phyloP scores from a whole-genome alignment of 2,888 invertebrate genomes.

The Cerastis leucographa region DNA sequence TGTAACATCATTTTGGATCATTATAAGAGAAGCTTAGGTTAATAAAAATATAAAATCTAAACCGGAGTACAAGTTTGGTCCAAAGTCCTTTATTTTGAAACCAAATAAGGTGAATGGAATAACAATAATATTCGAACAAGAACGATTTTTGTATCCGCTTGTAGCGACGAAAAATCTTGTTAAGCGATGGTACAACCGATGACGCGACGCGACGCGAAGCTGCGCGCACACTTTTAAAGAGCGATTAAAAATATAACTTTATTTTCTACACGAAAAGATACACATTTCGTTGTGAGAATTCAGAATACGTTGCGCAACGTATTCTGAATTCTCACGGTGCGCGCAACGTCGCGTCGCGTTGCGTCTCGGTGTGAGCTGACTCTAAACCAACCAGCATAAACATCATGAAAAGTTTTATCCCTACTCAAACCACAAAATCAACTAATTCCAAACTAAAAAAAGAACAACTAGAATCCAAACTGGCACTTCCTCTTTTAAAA shows the following conservation, averaged over 20 bases:
- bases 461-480: neutral
- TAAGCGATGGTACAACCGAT: neutral
- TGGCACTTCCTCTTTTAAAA: constrained; percentile 33
- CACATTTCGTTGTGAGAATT: no score
- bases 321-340: no score
- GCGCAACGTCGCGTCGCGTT: no score
- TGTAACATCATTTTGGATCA: neutral
- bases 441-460: neutral
- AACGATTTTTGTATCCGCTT: neutral
- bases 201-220: no score
- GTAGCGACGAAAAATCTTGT: neutral
- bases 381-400: neutral
- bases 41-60: neutral
- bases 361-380: no score
- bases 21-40: no score
- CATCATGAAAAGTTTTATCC: neutral
- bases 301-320: no score
- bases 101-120: neutral
- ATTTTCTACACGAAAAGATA: no score
- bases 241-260: no score
- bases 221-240: no score
- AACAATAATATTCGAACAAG: neutral
- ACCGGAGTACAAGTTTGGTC: neutral
- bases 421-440: neutral
- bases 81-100: neutral